Evolutionary conservation across 1,140 invertebrate species (phyloP), one percentile per base, ranked within the genome.

Genomic region (Leptinotarsa defecta): DNA sequence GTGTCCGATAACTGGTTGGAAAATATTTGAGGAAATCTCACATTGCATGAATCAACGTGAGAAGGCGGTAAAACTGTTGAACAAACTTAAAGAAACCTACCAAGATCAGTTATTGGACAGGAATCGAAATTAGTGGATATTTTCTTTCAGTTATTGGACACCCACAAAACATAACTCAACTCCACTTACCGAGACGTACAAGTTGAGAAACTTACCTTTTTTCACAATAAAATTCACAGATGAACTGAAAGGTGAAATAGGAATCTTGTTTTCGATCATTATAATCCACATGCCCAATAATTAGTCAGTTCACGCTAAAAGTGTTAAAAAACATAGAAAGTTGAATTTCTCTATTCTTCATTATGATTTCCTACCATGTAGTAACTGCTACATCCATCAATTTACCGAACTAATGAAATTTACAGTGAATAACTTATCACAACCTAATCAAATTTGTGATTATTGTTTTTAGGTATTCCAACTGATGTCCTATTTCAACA

Each of bases 401-500:
- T 22, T 22, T 22, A 22, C 20, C 27, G 5, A 27, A 27, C 27
- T 27, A 5, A 34, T 34, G 27, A 1, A 34, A 34, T 34, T 34
- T 6, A 34, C 1, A 11, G 11, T 43, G 34, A 43, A 43, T 43
- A 43, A 43, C 8, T 43, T 11, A 11, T 11, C 11, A 43, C 11
- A 43, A 43, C 1, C 34, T 8, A 43, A 43, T 43, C 34, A 11
- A 43, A 43, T 57, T n/a, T 57, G 3, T 57, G 3, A n/a, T 57
- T n/a, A 57, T 57, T 57, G 13, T 19, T 76, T 78, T 24, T 43
- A 80, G 86, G 86, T 88, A 0, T 93, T 93, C 80, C 90, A 93
- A 0, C 87, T 91, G 17, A 87, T 89, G 20, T 87, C 90, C 0
- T 90, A 91, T 71, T 92, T 90, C 82, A 89, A 89, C 76, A 87